Percentiles rank a stretch among this genome's conserved stretches.
These are phyloP conservation scores for Vireo griseus DNA, from an alignment of 2,797 vertebrate species.

Conservation along the genomic window DNA sequence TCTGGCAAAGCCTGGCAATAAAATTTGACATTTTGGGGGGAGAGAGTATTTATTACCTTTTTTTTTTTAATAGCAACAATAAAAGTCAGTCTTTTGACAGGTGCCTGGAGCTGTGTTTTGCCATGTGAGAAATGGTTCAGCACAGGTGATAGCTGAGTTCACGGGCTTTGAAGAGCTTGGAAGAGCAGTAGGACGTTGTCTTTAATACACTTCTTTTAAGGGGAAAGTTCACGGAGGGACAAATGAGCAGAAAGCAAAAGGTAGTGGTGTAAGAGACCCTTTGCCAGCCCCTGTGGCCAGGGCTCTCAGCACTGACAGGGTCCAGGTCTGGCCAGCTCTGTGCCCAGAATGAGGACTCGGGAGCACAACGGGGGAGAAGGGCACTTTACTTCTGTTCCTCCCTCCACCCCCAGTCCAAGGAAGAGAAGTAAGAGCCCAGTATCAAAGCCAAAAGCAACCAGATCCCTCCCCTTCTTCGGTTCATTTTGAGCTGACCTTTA, in stretches of 20 bases:
- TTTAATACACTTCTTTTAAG: neutral
- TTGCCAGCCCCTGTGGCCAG: rapidly evolving
- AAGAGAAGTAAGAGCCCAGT: neutral
- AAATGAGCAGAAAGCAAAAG: neutral
- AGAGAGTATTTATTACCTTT: neutral
- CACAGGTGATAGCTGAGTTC: neutral
- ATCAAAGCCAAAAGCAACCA: neutral
- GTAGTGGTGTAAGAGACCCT: neutral
- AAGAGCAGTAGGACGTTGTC: neutral
- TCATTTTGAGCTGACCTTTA: slow-evolving; percentile 29
- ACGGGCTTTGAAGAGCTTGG: neutral
- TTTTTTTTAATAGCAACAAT: neutral
- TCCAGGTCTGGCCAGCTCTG: neutral
- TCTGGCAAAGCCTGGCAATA: neutral
- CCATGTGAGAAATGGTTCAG: neutral
- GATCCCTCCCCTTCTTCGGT: neutral
- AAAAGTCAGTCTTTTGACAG: neutral
- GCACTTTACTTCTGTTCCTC: neutral
- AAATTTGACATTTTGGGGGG: neutral
- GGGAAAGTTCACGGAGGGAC: neutral
- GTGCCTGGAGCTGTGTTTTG: neutral
- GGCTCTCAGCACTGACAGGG: neutral
- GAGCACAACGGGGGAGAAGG: rapidly evolving
- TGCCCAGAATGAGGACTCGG: neutral
- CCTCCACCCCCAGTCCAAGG: neutral